A percentile compares a stretch with the other conserved stretches of the same genome.
phyloP scores from a whole-genome alignment of 2,888 invertebrate genomes.

The Sesia apiformis region DNA sequence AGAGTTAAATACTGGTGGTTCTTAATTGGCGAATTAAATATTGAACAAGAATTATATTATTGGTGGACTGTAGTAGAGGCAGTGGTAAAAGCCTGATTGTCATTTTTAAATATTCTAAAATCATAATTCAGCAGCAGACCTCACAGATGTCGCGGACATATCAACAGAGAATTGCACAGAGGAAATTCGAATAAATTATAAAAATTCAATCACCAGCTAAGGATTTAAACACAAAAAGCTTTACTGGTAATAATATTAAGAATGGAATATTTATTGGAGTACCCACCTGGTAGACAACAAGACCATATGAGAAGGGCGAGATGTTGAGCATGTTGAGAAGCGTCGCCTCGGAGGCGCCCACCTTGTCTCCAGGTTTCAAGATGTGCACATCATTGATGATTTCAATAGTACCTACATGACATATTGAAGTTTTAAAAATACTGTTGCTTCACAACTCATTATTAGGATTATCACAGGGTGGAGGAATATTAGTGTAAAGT shows the following conservation, averaged over 20 bases:
- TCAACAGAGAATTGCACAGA: too few relatives aligned
- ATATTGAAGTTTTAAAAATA: background rate
- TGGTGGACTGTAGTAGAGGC: too few relatives aligned
- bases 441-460: too few relatives aligned
- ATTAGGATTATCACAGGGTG: too few relatives aligned
- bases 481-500: too few relatives aligned
- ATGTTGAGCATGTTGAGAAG: constrained; percentile 99
- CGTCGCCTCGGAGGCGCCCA: constrained; percentile 98
- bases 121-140: too few relatives aligned
- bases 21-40: too few relatives aligned
- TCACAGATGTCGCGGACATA: background rate
- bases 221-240: background rate
- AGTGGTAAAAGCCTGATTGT: too few relatives aligned
- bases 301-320: constrained; percentile 99
- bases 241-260: background rate
- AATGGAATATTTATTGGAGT: background rate
- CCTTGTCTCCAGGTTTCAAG: constrained; percentile 95
- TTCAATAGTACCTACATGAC: constrained; percentile 90
- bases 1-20: too few relatives aligned
- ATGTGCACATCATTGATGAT: constrained; percentile 97
- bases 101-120: too few relatives aligned
- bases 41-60: too few relatives aligned
- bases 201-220: background rate
- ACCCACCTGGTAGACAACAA: constrained; percentile 87
- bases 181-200: background rate